Percentiles rank a stretch among this genome's conserved stretches.
These are phyloP conservation scores for Chrysocyon brachyurus DNA, from an alignment of 2,797 vertebrate species.

Conservation along the genomic window DNA sequence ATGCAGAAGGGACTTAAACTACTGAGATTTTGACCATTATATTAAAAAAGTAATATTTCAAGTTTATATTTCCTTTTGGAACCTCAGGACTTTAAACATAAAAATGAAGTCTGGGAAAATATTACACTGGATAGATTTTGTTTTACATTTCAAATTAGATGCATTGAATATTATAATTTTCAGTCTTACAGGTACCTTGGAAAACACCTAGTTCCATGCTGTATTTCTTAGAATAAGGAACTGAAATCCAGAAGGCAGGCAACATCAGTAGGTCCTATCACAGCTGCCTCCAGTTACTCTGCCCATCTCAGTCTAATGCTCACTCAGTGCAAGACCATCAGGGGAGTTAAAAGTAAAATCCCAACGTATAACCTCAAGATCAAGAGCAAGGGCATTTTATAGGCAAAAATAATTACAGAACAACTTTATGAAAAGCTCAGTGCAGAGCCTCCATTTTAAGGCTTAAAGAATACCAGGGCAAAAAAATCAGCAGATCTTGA, in stretches of 20 bases:
- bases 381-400: background rate
- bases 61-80: background rate
- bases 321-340: rapidly evolving
- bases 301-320: background rate
- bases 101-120: background rate
- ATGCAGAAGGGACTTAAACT: background rate
- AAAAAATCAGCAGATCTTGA: background rate
- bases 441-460: background rate
- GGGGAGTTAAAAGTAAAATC: background rate
- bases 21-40: background rate
- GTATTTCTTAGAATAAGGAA: background rate
- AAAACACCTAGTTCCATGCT: background rate
- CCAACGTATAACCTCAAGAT: background rate
- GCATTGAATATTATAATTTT: background rate
- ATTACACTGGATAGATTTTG: background rate
- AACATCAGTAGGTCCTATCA: background rate
- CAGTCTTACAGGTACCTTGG: background rate
- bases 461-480: background rate
- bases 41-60: background rate
- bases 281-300: rapidly evolving
- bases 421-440: background rate
- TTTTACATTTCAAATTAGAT: background rate
- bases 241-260: rapidly evolving
- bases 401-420: background rate
- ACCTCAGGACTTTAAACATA: background rate